Evolutionary conservation across 1,140 invertebrate species (phyloP).

Genomic region (Pogonomyrmex barbatus): DNA sequence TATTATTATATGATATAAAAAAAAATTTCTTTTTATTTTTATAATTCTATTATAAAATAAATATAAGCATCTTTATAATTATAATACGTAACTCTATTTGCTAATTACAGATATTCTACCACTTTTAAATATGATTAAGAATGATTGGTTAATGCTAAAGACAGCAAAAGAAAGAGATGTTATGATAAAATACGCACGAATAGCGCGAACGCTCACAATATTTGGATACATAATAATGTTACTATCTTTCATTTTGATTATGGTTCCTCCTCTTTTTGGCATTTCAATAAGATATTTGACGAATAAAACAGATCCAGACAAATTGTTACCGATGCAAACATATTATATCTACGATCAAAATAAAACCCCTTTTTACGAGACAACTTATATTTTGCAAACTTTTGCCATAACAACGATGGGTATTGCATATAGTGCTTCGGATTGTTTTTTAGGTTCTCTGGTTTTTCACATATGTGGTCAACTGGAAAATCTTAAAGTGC

Average conservation of each 20-base stretch:
- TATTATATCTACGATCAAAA: constrained; percentile 14
- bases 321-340: constrained; percentile 15
- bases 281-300: background rate
- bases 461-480: constrained; percentile 35
- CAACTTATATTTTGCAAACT: background rate
- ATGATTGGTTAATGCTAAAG: constrained; percentile 40
- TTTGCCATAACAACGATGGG: background rate
- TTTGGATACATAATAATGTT: background rate
- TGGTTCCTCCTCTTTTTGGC: constrained; percentile 17
- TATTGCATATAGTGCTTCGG: background rate
- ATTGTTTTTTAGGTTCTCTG: constrained; percentile 3
- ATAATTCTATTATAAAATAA: too few species aligned
- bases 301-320: background rate
- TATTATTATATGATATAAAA: background rate
- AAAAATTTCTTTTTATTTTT: too few species aligned
- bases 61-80: too few species aligned
- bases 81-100: too few species aligned
- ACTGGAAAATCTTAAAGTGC: constrained; percentile 28
- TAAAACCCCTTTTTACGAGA: constrained; percentile 32
- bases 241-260: background rate
- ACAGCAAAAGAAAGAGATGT: background rate
- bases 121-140: constrained; percentile 23
- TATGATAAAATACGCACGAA: constrained; percentile 9
- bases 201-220: background rate
- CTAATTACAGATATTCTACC: background rate